Base-by-base conservation (phyloP, 2,113 vertebrate species). In the Burhinus oedicnemus region DNA sequence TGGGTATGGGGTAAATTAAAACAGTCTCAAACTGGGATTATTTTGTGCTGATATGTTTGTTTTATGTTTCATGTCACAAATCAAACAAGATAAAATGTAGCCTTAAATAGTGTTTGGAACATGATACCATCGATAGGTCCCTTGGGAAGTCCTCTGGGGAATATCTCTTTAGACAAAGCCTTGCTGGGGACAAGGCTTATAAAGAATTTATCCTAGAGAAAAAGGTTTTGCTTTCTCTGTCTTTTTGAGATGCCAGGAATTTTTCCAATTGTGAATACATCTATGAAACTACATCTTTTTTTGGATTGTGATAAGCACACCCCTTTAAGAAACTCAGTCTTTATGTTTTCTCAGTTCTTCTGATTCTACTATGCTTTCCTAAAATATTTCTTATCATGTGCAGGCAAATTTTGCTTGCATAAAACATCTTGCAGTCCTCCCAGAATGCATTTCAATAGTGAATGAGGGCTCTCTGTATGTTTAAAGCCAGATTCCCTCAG, bases 401-500 rank as follows among this genome's bases (percentile, higher is more conserved):
- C 71, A 95, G 82, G 85, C 82, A 90, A 96, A 86, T 90, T 93
- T 93, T 95, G 3, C 92, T 88, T 88, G 66, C 75, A 95, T 40
- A 96, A 94, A 96, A 94, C 92, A 92, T 96, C 79, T 96, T 95
- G 62, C 88, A 96, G 64, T 95, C 79, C 68, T 96, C 97, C 95
- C 95, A 96, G 93, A 95, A 96, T 96, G 79, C 96, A 94, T 95
- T 97, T 96, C 95, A 88, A 42, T 29, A 54, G 45, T 90, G 90
- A 97, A 95, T 93, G 93, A 95, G 70, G 58, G 45, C 34, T 93
- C 87, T 95, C 96, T 94, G 87, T 95, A 85, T 94, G 90, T 94
- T 96, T 94, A 96, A 95, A 96, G 85, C 85, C 97, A 96, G 93
- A 97, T 95, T 97, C 92, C 82, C 95, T 93, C 88, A 96, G 95